Base-by-base conservation (phyloP, 2,797 vertebrate species). In the Odontamblyopus rebecca region DNA sequence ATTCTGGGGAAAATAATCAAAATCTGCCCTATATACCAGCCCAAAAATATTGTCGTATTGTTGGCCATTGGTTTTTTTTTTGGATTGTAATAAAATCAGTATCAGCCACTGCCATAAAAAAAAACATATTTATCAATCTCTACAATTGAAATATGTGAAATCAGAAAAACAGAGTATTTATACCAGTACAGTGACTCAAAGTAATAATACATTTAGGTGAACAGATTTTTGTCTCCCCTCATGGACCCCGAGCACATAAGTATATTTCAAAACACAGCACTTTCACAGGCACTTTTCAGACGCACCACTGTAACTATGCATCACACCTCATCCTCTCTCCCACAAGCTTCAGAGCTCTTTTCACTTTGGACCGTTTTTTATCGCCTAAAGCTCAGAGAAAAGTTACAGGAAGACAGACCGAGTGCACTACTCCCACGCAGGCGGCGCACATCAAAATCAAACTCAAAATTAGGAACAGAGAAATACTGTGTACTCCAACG, bases 291-390 rank as follows among this genome's bases (percentile, higher is more conserved):
- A 72, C 81, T 78, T 82, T 89, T 81, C 70, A 74, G 78, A 82
- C 82, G 75, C 79, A 79, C 41, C 64, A 15, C 50, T 59, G 65
- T 73, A 80, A 70, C 72, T 75, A 74, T 61, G 71, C 76, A 78
- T 71, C 67, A 16, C 77, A 59, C 53, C 41, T 1, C 16, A 44
- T 56, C 73, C 62, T 70, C 44, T n/a, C 67, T 64, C 65, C 68
- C 48, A 51, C 64, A 51, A 51, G 48, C 64, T 53, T 16, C 81
- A 73, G 67, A 80, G 75, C 78, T 77, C 79, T 68, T 61, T 74
- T 81, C 71, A 66, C 83, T 84, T 90, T 74, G 75, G 75, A 81
- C 74, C 75, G 41, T 81, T 86, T 44, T 87, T 84, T 73, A 54
- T 78, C 74, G 88, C 83, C 80, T 72, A 61, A 59, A 86, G 87